Evolutionary conservation across 2,113 vertebrate species (phyloP).

Genomic region (Dendropsophus ebraccatus): DNA sequence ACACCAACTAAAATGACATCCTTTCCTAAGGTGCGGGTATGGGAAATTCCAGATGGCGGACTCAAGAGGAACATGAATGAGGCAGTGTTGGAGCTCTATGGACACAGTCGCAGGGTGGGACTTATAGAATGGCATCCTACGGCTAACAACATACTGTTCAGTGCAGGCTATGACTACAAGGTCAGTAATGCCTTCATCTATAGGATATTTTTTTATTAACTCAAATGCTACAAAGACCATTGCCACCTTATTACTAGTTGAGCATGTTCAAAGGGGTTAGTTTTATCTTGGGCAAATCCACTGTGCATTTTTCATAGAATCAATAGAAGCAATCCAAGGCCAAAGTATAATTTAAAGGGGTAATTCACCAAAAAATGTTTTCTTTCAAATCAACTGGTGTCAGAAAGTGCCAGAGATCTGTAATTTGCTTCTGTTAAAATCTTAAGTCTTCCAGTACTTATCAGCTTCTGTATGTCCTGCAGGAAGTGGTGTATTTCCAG

Average conservation of each 20-base stretch:
- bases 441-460: too few species aligned
- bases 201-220: not conserved
- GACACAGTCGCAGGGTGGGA: constrained; percentile 94
- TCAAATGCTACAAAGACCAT: too few species aligned
- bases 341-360: too few species aligned
- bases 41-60: constrained; percentile 94
- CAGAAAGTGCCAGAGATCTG: too few species aligned
- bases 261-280: not conserved
- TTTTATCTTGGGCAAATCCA: not conserved
- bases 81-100: constrained; percentile 90
- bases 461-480: too few species aligned
- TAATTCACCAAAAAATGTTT: too few species aligned
- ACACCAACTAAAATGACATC: not conserved
- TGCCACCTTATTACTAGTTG: not conserved
- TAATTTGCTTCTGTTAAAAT: too few species aligned
- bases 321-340: too few species aligned
- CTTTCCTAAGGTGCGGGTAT: constrained; percentile 86
- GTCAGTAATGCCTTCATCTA: constrained; percentile 65
- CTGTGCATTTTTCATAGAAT: too few species aligned
- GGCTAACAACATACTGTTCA: constrained; percentile 94
- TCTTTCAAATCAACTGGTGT: too few species aligned
- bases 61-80: constrained; percentile 91
- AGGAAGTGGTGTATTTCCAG: too few species aligned
- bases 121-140: constrained; percentile 97
- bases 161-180: constrained; percentile 97